Percentiles rank a stretch among this genome's conserved stretches.
Evolutionary conservation across 2,888 invertebrate genomes (phyloP).

Genomic region (Toxonevra muliebris): DNA sequence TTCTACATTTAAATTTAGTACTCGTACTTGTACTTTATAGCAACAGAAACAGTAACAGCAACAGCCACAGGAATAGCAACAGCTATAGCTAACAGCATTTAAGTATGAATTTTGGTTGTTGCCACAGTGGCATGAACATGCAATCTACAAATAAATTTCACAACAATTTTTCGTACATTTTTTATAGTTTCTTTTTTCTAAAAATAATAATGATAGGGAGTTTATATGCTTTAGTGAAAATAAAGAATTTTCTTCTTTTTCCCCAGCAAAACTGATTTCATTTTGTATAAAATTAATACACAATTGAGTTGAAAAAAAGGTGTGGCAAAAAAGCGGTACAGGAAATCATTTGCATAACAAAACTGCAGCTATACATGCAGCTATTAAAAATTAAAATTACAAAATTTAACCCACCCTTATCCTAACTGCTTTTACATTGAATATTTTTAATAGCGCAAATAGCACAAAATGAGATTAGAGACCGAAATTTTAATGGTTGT

Average conservation of each 20-base stretch:
- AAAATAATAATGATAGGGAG: constrained; percentile 39
- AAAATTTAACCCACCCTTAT: not conserved
- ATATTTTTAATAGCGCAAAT: not conserved
- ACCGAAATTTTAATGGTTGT: not conserved
- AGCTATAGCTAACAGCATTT: too few relatives aligned
- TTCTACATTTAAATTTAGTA: too few relatives aligned
- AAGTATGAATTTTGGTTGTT: too few relatives aligned
- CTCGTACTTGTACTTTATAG: too few relatives aligned
- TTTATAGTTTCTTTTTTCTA: constrained; percentile 5
- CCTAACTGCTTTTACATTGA: not conserved
- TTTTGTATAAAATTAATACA: not conserved
- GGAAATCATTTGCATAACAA: constrained; percentile 55
- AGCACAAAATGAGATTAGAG: not conserved
- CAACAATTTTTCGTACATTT: not conserved
- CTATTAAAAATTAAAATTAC: not conserved
- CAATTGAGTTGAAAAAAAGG: constrained; percentile 24
- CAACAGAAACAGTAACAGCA: too few relatives aligned
- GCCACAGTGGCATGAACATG: constrained; percentile 35
- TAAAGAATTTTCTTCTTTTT: not conserved
- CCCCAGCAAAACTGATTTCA: not conserved
- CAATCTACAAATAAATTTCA: constrained; percentile 43
- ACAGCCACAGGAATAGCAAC: too few relatives aligned
- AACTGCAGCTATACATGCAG: constrained; percentile 40
- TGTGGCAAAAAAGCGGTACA: constrained; percentile 32
- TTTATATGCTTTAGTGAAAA: constrained; percentile 13